A percentile compares a stretch with the other conserved stretches of the same genome.
Conservation (phyloP, 2,888 invertebrate genomes). For the Netelia virgata region DNA sequence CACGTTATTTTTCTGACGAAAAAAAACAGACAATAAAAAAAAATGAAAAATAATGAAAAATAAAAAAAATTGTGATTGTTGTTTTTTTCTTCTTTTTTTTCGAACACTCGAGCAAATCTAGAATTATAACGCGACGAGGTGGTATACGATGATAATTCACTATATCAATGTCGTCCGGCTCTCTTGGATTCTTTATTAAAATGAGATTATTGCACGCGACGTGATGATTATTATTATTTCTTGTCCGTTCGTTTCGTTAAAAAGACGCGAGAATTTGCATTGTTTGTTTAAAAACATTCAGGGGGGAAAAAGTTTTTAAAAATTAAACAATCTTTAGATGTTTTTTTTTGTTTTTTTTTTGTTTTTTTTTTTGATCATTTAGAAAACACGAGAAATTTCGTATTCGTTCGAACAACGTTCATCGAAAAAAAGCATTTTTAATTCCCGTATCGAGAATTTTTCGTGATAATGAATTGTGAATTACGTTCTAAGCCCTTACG, state of each 20-base stretch:
- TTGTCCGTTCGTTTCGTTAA: constrained; percentile 6
- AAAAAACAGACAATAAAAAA: not conserved
- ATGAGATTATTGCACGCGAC: constrained; percentile 19
- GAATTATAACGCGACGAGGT: constrained; percentile 1
- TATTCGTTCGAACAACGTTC: too few species aligned
- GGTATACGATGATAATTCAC: constrained; percentile 19
- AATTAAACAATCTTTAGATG: not conserved
- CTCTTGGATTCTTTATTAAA: constrained; percentile 16
- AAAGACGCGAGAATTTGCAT: constrained; percentile 9
- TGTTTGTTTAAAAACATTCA: not conserved
- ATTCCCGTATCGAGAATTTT: not conserved
- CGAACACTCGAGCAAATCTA: constrained; percentile 32
- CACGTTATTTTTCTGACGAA: not conserved
- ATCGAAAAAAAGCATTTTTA: too few species aligned
- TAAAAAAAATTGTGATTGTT: not conserved
- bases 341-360: not conserved
- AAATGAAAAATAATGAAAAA: not conserved
- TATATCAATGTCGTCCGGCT: constrained; percentile 3
- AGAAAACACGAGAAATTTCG: not conserved
- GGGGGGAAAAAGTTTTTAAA: not conserved
- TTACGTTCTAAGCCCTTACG: constrained; percentile 12
- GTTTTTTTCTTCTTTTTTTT: not conserved
- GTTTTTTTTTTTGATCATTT: not conserved
- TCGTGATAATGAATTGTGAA: constrained; percentile 7
- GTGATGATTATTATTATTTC: constrained; percentile 2